Evolutionary conservation across 2,797 vertebrate genomes (phyloP).

Genomic region (Staurois parvus): DNA sequence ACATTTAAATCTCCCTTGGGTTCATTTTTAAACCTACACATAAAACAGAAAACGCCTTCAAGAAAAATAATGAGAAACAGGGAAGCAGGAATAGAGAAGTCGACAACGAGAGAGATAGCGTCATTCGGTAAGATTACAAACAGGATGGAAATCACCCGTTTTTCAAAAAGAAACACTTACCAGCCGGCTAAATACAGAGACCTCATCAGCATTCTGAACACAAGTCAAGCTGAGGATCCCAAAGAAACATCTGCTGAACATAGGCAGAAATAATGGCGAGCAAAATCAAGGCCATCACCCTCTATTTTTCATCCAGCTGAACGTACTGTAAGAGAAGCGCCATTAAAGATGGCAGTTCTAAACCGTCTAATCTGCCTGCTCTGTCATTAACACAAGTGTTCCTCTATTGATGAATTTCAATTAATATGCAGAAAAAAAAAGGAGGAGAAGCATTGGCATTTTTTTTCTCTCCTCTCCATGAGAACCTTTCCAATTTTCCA

Average conservation of each 20-base stretch:
- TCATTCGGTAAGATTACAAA: constrained; percentile 33
- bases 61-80: background rate
- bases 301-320: constrained; percentile 67
- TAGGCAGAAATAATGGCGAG: constrained; percentile 74
- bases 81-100: background rate
- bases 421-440: constrained; percentile 55
- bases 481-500: constrained; percentile 42
- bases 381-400: constrained; percentile 62
- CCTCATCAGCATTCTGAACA: constrained; percentile 71
- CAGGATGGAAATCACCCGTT: constrained; percentile 66
- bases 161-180: constrained; percentile 72
- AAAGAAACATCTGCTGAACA: constrained; percentile 74
- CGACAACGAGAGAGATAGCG: background rate
- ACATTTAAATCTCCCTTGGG: too few species aligned
- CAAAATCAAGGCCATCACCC: constrained; percentile 67
- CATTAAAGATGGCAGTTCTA: constrained; percentile 64
- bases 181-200: constrained; percentile 71
- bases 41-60: background rate
- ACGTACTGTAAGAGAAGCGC: constrained; percentile 61
- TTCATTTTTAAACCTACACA: background rate
- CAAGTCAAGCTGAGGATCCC: constrained; percentile 74
- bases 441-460: constrained; percentile 24
- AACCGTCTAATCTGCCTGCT: constrained; percentile 48
- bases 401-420: constrained; percentile 59
- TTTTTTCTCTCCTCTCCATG: background rate